Base-by-base conservation (phyloP, 2,888 invertebrate genomes). In the Clostera curtula region DNA sequence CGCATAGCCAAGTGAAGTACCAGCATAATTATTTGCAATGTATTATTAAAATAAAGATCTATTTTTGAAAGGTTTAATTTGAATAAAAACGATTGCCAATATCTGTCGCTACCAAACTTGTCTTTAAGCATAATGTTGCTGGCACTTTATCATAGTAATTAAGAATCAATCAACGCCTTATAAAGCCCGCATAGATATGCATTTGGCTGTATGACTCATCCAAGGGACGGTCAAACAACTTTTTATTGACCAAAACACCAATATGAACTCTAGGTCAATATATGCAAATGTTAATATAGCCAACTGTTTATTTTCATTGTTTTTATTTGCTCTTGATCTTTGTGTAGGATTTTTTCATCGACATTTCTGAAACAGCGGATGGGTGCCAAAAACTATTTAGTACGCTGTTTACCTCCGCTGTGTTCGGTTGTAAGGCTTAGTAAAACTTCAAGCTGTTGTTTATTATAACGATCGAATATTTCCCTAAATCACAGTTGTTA, bases 331-430 rank as follows among this genome's bases (percentile, higher is more conserved):
- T 40, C 50, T 49, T 49, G 41, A 47, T 46, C 36, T 38, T 49
- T 50, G 39, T 48, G 49, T 46, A 48, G 48, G 21, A 47, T 50
- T 47, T 56, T 51, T 59, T 60, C 51, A 52, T 53, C 55, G 69
- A 65, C 63, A 57, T 67, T 66, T 66, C 43, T 46, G 41, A 41
- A 34, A 32, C 28, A 32, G 53, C 72, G 75, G 76, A 67, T 40
- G 13, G 9, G 40, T 60, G 77, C 75, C 77, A 76, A 62, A 40
- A 41, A 40, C 36, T 25, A 29, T 31, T 47, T 62, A 74, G 73
- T 76, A 29, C 49, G 50, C 54, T 68, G 62, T 64, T 65, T 68
- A 61, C 59, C 35, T 43, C 43, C 40, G 49, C 20, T 25, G 32
- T 24, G 39, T 25, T 28, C 40, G 29, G 54, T 46, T 38, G 57